Evolutionary conservation across 2,888 invertebrate species (phyloP).

Genomic region (Gari tellinella): DNA sequence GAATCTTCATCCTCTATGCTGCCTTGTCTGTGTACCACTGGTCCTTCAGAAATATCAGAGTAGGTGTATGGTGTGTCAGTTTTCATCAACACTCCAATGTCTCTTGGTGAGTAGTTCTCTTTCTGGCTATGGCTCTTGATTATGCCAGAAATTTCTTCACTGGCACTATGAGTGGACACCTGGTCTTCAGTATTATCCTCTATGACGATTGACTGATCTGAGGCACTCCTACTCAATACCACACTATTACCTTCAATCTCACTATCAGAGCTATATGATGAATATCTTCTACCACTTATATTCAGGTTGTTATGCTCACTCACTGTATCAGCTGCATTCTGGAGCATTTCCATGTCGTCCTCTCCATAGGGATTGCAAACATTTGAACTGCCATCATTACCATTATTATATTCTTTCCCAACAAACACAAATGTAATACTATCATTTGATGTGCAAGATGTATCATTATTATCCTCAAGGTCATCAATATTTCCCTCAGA

Average conservation of each 20-base stretch:
- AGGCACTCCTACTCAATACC: constrained; percentile 35
- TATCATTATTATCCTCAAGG: constrained; percentile 50
- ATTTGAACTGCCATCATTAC: too few species aligned
- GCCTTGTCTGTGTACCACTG: not conserved
- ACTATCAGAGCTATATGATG: constrained; percentile 11
- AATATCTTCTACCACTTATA: constrained; percentile 44
- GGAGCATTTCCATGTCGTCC: too few species aligned
- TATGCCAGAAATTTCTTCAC: constrained; percentile 55
- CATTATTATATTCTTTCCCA: constrained; percentile 38
- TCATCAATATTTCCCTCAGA: constrained; percentile 67
- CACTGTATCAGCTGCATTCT: not conserved
- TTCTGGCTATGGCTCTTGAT: constrained; percentile 27
- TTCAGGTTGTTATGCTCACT: constrained; percentile 7
- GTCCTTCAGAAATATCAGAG: constrained; percentile 39
- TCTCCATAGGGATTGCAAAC: constrained; percentile 3
- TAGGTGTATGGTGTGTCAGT: constrained; percentile 25
- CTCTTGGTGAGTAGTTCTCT: constrained; percentile 7
- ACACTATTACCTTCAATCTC: not conserved
- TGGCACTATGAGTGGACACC: constrained; percentile 47
- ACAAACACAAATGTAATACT: constrained; percentile 77
- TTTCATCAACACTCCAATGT: not conserved
- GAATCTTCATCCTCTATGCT: constrained; percentile 48
- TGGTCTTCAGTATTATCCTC: constrained; percentile 15
- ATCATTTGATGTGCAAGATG: constrained; percentile 65
- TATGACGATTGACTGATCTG: constrained; percentile 25